Evolutionary conservation across 2,888 invertebrate genomes (phyloP).

Genomic region (Vesta saturnalis): DNA sequence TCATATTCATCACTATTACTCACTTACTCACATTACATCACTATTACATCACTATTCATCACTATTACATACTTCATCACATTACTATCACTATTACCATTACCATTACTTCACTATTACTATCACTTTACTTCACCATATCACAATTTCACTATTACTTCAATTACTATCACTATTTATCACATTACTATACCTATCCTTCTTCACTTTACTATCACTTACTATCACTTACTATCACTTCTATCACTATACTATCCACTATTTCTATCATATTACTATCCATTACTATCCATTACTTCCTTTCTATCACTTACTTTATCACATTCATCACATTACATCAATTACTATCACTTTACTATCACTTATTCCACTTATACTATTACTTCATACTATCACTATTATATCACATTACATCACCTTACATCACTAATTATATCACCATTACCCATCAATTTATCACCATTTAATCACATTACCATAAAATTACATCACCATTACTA

Average conservation of each 20-base stretch:
- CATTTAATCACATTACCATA: too few species aligned
- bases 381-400: too few species aligned
- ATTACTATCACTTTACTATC: too few species aligned
- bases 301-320: too few species aligned
- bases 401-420: too few species aligned
- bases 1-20: background rate
- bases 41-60: background rate
- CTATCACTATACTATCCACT: background rate
- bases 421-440: too few species aligned
- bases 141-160: too few species aligned
- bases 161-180: background rate
- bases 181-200: background rate
- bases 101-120: background rate
- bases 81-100: background rate
- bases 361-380: too few species aligned
- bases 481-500: background rate
- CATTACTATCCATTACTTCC: too few species aligned
- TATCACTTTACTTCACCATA: too few species aligned
- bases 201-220: background rate
- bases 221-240: background rate
- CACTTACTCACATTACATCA: background rate
- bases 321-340: too few species aligned
- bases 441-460: too few species aligned
- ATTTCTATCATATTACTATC: background rate
- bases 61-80: background rate